Conservation (phyloP, 2,113 vertebrate species). For the Larimichthys polyactis region DNA sequence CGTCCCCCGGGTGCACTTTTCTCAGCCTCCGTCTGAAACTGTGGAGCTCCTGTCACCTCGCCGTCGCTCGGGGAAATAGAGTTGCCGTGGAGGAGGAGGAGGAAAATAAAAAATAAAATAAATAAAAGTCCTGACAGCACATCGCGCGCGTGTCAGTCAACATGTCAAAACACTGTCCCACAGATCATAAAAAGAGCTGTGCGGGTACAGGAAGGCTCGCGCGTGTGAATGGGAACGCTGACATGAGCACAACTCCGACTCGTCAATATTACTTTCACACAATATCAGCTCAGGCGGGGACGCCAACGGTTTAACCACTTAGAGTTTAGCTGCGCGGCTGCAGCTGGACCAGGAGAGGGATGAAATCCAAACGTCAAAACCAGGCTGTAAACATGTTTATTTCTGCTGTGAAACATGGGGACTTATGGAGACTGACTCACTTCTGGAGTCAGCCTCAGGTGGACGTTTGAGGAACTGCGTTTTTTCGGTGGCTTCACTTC, state of each 20-base stretch:
- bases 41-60: constrained; percentile 16
- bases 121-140: constrained; percentile 34
- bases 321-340: no score
- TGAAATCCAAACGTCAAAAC: no score
- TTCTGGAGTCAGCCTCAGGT: no score
- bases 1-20: constrained; percentile 22
- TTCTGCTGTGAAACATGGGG: no score
- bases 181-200: constrained; percentile 23
- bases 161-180: constrained; percentile 30
- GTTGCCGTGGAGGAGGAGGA: constrained; percentile 9
- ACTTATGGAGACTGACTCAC: no score
- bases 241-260: not conserved
- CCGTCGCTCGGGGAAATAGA: constrained; percentile 45
- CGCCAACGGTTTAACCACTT: no score
- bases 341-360: no score
- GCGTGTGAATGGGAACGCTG: constrained; percentile 5
- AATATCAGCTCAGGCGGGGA: not conserved
- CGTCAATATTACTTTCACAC: not conserved
- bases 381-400: no score
- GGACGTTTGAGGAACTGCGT: no score
- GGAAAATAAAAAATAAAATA: not conserved
- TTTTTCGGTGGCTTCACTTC: no score
- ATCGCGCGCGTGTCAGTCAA: constrained; percentile 43
- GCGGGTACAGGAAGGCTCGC: not conserved
- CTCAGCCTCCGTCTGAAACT: constrained; percentile 21